phyloP scores from a whole-genome alignment of 2,113 vertebrate species.

The Paradoxurus hermaphroditus region DNA sequence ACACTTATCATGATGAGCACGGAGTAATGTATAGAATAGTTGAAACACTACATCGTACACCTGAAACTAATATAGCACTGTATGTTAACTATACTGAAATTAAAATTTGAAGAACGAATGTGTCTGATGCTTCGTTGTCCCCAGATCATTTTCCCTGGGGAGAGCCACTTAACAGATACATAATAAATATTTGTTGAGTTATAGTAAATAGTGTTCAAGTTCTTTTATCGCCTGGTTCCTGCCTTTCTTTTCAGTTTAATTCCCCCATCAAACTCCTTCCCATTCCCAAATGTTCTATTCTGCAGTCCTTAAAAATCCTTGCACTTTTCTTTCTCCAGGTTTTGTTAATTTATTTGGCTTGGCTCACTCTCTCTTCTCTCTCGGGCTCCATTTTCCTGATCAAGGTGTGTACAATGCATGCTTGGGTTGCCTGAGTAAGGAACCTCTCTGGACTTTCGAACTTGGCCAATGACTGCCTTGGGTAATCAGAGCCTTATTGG shows the following conservation, averaged over 20 bases:
- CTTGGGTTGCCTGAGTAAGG: neutral
- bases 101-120: neutral
- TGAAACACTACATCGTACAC: neutral
- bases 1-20: neutral
- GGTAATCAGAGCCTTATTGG: neutral
- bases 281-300: neutral
- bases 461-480: neutral
- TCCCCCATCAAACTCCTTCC: neutral
- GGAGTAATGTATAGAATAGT: neutral
- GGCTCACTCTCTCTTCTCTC: neutral
- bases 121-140: neutral
- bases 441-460: neutral
- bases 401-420: fast-evolving
- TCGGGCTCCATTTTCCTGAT: neutral
- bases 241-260: neutral
- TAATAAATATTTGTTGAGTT: neutral
- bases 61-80: neutral
- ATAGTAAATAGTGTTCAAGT: neutral
- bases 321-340: neutral
- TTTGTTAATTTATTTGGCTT: neutral
- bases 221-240: neutral
- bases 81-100: neutral
- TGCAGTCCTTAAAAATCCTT: neutral
- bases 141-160: neutral
- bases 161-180: neutral